These are phyloP conservation scores for Emesis furor DNA, from an alignment of 2,888 invertebrate genomes.

Conservation along the genomic window DNA sequence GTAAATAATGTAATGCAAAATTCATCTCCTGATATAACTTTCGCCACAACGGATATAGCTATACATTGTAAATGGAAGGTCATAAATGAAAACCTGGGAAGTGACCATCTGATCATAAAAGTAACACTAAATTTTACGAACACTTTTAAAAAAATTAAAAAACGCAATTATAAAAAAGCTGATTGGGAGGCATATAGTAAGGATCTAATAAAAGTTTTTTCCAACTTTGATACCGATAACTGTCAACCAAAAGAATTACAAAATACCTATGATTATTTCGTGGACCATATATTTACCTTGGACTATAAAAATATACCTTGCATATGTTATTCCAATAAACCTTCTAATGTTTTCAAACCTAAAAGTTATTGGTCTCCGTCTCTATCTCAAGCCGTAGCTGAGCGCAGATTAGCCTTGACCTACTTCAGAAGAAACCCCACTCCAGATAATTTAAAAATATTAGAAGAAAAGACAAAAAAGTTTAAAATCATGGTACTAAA, in stretches of 20 bases:
- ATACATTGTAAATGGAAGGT: too few species aligned
- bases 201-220: background rate
- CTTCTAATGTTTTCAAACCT: background rate
- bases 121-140: too few species aligned
- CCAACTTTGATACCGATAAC: too few species aligned
- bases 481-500: slow-evolving; percentile 9
- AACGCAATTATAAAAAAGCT: too few species aligned
- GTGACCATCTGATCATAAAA: too few species aligned
- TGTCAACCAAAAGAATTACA: too few species aligned
- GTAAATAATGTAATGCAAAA: slow-evolving; percentile 38
- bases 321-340: too few species aligned
- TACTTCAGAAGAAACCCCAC: background rate
- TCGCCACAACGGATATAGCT: background rate
- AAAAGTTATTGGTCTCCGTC: background rate
- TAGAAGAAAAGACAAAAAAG: slow-evolving; percentile 31
- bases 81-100: background rate
- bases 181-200: too few species aligned
- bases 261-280: too few species aligned
- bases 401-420: background rate
- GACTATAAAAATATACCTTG: too few species aligned
- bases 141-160: too few species aligned
- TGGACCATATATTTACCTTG: too few species aligned
- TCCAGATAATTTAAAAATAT: background rate
- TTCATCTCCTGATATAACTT: slow-evolving; percentile 49
- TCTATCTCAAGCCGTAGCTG: background rate